A percentile compares a stretch with the other conserved stretches of the same genome.
Conservation (phyloP, 2,888 invertebrate species). For the Acrocyrtus sp. region DNA sequence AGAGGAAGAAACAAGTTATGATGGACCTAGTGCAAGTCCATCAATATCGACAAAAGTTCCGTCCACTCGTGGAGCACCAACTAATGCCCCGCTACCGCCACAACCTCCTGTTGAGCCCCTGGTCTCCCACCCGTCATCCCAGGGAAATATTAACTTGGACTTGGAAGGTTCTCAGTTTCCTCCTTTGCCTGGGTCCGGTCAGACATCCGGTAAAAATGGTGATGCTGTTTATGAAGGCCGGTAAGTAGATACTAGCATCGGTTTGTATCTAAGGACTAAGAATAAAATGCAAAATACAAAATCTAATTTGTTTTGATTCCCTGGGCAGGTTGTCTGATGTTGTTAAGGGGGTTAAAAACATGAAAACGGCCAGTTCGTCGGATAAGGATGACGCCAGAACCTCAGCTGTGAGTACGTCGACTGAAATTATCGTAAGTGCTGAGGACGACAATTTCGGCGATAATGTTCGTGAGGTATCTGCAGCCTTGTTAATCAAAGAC, state of each 20-base stretch:
- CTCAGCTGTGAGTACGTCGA: slow-evolving; percentile 27
- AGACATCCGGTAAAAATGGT: slow-evolving; percentile 58
- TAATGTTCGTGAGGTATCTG: slow-evolving; percentile 58
- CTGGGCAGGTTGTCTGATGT: slow-evolving; percentile 77
- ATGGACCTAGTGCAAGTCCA: slow-evolving; percentile 41
- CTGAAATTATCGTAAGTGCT: slow-evolving; percentile 59
- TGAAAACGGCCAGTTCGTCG: slow-evolving; percentile 65
- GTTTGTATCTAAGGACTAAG: no score
- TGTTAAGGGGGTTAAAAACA: slow-evolving; percentile 78
- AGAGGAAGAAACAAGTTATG: slow-evolving; percentile 58
- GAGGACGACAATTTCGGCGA: slow-evolving; percentile 45
- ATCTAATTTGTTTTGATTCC: background rate
- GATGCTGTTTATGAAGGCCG: slow-evolving; percentile 62
- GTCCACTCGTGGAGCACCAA: slow-evolving; percentile 58
- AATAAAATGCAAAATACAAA: background rate
- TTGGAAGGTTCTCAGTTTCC: slow-evolving; percentile 83
- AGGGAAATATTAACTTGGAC: slow-evolving; percentile 72
- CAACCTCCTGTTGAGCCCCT: slow-evolving; percentile 14
- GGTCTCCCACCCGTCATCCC: slow-evolving; percentile 12
- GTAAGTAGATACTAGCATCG: slow-evolving; percentile 14
- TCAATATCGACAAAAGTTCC: slow-evolving; percentile 49
- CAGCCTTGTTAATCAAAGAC: slow-evolving; percentile 56
- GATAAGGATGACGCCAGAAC: slow-evolving; percentile 55
- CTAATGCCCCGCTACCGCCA: slow-evolving; percentile 47
- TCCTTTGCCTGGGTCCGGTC: slow-evolving; percentile 77